A percentile compares a stretch with the other conserved stretches of the same genome.
Evolutionary conservation across 92 coral and sea anemone genomes (phyloP).

Genomic region (Epizoanthus scotinus): DNA sequence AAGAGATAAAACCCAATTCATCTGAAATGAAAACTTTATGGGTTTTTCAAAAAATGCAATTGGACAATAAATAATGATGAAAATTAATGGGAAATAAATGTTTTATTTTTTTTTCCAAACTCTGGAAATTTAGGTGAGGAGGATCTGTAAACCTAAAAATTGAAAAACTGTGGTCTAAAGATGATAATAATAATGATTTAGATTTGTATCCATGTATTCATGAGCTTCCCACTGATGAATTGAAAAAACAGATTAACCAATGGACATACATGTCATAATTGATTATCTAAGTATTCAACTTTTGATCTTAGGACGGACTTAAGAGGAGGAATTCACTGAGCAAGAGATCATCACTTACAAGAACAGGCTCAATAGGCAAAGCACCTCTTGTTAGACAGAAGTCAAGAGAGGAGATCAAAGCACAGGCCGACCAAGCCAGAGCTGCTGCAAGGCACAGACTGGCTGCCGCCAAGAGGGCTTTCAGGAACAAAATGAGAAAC

Average conservation of each 20-base stretch:
- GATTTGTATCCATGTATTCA: neutral
- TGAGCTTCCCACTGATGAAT: too few relatives aligned
- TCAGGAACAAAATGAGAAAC: slow-evolving; percentile 69
- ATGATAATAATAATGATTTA: neutral
- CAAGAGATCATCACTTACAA: slow-evolving; percentile 74
- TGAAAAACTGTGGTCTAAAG: too few relatives aligned
- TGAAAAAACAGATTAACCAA: too few relatives aligned
- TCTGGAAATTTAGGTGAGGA: too few relatives aligned
- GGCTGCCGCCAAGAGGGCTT: slow-evolving; percentile 88
- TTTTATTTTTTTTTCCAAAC: too few relatives aligned
- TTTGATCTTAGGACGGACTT: slow-evolving; percentile 38
- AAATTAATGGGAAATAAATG: too few relatives aligned
- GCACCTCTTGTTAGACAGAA: slow-evolving; percentile 76
- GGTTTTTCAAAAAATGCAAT: too few relatives aligned
- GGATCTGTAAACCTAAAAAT: too few relatives aligned
- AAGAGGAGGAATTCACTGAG: slow-evolving; percentile 54
- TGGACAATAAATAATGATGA: too few relatives aligned
- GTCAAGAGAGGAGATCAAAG: slow-evolving; percentile 78
- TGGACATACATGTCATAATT: too few relatives aligned
- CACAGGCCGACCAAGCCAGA: slow-evolving; percentile 73
- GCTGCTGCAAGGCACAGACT: slow-evolving; percentile 88
- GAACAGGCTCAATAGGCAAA: slow-evolving; percentile 80
- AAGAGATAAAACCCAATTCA: too few relatives aligned
- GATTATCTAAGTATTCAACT: neutral
- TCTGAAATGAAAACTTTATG: too few relatives aligned